Base-by-base conservation (phyloP, 2,113 vertebrate species). In the Oncorhynchus masou region DNA sequence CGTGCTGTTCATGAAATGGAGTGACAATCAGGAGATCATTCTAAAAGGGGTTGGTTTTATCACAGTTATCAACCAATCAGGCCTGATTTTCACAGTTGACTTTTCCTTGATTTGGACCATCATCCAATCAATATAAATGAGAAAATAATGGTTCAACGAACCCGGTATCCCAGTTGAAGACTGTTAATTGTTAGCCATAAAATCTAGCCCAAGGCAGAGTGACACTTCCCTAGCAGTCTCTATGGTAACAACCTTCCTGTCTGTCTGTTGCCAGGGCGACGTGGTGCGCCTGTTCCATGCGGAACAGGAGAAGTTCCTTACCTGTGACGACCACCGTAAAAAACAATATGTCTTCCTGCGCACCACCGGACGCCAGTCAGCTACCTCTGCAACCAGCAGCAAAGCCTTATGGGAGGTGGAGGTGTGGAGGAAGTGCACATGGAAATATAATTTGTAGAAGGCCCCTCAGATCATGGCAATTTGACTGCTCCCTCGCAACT, bases 341-440 rank as follows among this genome's bases (percentile, higher is more conserved):
- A 97, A 97, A 85, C 97, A 99, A 79, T 96, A 99, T 0, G 97
- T 99, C 8, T 99, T 99, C 76, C 94, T 99, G 57, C 94, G 98
- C 73, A 99, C 98, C 0, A 99, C 98, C 0, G 97, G 98, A 68
- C 92, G 97, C 0, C 97, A 99, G 91, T 99, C 98, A 0, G 97
- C 98, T 81, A 99, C 98, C 0, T 99, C 98, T 0, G 98, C 98
- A 70, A 99, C 98, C 66, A 99, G 98, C 86, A 99, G 97, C 81
- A 99, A 99, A 89, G 97, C 98, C 79, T 89, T 99, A 29, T 99
- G 98, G 98, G 98, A 99, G 81, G 96, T 99, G 5, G 97, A 99
- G 95, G 98, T 99, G 39, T 90, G 92, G 29, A 29, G 1, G 34
- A 79, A 45, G 45, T 71, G 27, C 39, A 45, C 39, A 11, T 9